A percentile compares a stretch with the other conserved stretches of the same genome.
These are phyloP conservation scores for Heliopora coerulea DNA, from an alignment of 92 coral and sea anemone genomes.

Conservation along the genomic window DNA sequence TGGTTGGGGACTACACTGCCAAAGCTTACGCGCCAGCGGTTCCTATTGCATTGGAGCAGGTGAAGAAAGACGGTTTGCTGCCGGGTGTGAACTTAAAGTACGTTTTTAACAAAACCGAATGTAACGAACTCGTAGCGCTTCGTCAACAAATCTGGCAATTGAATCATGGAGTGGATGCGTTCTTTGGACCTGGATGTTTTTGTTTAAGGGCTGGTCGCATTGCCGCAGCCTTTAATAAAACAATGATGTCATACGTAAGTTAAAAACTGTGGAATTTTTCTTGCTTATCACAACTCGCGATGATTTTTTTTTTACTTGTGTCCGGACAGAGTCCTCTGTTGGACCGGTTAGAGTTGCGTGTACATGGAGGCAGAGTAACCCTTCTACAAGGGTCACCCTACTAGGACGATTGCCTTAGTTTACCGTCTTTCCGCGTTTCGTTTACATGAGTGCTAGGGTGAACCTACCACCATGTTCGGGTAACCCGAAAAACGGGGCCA, in stretches of 20 bases:
- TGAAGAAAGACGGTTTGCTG: slow-evolving; percentile 47
- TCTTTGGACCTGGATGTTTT: slow-evolving; percentile 62
- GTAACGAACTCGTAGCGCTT: slow-evolving; percentile 53
- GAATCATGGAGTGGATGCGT: slow-evolving; percentile 58
- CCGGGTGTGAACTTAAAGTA: slow-evolving; percentile 50
- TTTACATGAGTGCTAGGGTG: too few species aligned
- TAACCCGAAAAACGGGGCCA: too few species aligned
- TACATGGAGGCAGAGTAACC: too few species aligned
- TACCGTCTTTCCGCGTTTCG: too few species aligned
- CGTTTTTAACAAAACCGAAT: slow-evolving; percentile 60
- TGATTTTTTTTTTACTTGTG: too few species aligned
- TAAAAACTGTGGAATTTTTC: too few species aligned
- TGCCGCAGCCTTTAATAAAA: slow-evolving; percentile 72
- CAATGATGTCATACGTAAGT: slow-evolving; percentile 84
- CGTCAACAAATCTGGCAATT: slow-evolving; percentile 57
- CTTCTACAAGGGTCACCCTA: too few species aligned
- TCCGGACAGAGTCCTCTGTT: too few species aligned
- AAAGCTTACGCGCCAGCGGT: slow-evolving; percentile 58
- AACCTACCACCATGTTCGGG: too few species aligned
- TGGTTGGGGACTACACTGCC: slow-evolving; percentile 1
- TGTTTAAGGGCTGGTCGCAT: slow-evolving; percentile 64
- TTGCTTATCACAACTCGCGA: too few species aligned
- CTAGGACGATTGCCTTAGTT: too few species aligned
- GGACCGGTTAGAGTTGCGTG: too few species aligned
- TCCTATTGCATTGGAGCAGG: slow-evolving; percentile 51